Evolutionary conservation across 2,113 vertebrate genomes (phyloP), one percentile per base, ranked within the genome.

Genomic region (Coreoperca whiteheadi): DNA sequence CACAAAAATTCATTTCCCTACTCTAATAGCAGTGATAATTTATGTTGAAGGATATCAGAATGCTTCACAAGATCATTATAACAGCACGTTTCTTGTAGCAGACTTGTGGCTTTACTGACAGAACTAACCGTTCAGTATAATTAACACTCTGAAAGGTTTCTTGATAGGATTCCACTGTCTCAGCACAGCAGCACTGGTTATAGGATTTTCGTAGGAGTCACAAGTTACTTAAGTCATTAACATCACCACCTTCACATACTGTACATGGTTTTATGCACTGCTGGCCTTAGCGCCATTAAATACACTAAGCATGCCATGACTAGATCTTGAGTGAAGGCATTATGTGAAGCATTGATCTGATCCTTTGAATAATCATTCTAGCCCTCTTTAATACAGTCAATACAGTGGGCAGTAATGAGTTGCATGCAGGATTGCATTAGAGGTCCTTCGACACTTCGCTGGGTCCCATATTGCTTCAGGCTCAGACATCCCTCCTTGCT

Each of bases 351-450:
- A 92, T 93, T 86, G 85, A 91, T 92, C 85, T 82, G 74, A 90
- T 86, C 74, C 82, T 79, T 92, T 86, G 82, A 91, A 91, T 90
- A 92, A 91, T 92, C 86, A 85, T 74, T 90, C 88, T 59, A 15
- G 48, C 43, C 61, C 75, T 79, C 78, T 81, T 88, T 93, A 88
- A 93, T 89, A 85, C 67, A 89, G 89, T 92, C 90, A 88, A 89
- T 92, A 89, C 88, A 88, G 89, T 87, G 81, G 82, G 82, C 79
- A 75, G 87, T 90, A 92, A 94, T 91, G 87, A 93, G 85, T 70
- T 80, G 75, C 77, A 79, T 75, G 85, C 83, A 83, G 87, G 79
- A 88, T 88, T 88, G 83, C 79, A 86, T 87, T 89, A 83, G 82
- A 84, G 86, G 82, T 88, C 83, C 73, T 87, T 87, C 69, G 69